These are phyloP conservation scores for Catocala fraxini DNA, from an alignment of 2,888 invertebrate genomes.

Conservation along the genomic window DNA sequence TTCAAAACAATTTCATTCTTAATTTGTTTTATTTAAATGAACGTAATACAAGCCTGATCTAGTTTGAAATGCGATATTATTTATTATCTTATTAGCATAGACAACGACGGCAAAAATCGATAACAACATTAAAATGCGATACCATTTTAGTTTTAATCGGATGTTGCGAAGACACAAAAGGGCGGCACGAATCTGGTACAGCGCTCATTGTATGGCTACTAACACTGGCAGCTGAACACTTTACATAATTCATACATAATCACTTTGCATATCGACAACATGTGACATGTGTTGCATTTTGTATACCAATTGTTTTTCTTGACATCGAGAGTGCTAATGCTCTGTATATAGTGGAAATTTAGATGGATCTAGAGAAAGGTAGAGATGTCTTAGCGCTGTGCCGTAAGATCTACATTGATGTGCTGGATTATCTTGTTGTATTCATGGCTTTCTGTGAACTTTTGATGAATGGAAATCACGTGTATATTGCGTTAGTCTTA, in stretches of 20 bases:
- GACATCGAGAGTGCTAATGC: slow-evolving; percentile 32
- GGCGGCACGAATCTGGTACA: slow-evolving; percentile 52
- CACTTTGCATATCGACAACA: slow-evolving; percentile 79
- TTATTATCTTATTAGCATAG: slow-evolving; percentile 3
- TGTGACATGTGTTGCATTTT: slow-evolving; percentile 80
- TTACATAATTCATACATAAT: slow-evolving; percentile 84
- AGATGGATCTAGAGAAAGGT: slow-evolving; percentile 8
- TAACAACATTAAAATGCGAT: slow-evolving; percentile 41
- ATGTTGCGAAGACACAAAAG: slow-evolving; percentile 47
- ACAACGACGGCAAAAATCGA: slow-evolving; percentile 5
- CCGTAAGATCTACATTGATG: slow-evolving; percentile 2
- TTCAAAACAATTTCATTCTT: too few species aligned
- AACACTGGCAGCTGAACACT: slow-evolving; percentile 65
- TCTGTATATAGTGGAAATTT: slow-evolving; percentile 15
- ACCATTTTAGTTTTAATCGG: slow-evolving; percentile 45
- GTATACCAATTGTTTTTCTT: slow-evolving; percentile 51
- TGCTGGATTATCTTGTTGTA: slow-evolving; percentile 1
- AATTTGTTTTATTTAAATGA: background rate
- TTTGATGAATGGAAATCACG: background rate
- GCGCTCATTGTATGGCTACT: slow-evolving; percentile 64
- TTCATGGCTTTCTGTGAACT: background rate
- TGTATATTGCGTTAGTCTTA: slow-evolving; percentile 14
- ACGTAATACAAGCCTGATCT: background rate
- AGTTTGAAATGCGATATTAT: background rate
- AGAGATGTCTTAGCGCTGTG: slow-evolving; percentile 2